Conservation (phyloP, 2,113 vertebrate genomes). For the Theristicus caerulescens region DNA sequence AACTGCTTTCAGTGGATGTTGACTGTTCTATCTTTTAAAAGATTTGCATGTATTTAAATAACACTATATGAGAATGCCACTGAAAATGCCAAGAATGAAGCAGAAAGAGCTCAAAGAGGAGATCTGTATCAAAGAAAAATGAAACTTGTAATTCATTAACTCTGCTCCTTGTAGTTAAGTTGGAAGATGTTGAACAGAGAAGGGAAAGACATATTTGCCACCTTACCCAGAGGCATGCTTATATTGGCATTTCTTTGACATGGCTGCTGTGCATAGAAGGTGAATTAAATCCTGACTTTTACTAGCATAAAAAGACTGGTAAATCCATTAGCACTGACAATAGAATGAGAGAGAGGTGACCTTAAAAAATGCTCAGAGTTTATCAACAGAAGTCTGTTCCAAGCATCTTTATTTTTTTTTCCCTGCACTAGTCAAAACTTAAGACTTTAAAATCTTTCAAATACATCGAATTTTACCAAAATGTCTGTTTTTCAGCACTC, state of each 20-base stretch:
- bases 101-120: neutral
- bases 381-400: neutral
- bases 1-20: neutral
- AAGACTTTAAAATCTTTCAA: neutral
- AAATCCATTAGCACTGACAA: neutral
- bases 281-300: neutral
- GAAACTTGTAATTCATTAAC: neutral
- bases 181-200: neutral
- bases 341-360: neutral
- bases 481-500: neutral
- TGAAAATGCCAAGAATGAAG: neutral
- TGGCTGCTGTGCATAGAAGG: rapidly evolving
- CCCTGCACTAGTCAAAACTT: neutral
- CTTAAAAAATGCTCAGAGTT: neutral
- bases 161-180: neutral
- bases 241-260: neutral
- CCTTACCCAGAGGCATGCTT: neutral
- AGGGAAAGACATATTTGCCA: neutral
- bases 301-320: neutral
- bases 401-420: neutral
- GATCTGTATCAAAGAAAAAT: neutral
- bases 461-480: neutral
- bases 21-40: neutral
- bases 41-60: neutral
- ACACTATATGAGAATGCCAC: rapidly evolving